A percentile compares a stretch with the other conserved stretches of the same genome.
Conservation (phyloP, 2,113 vertebrate species). For the western clawed frog (Xenopus tropicalis) region DNA sequence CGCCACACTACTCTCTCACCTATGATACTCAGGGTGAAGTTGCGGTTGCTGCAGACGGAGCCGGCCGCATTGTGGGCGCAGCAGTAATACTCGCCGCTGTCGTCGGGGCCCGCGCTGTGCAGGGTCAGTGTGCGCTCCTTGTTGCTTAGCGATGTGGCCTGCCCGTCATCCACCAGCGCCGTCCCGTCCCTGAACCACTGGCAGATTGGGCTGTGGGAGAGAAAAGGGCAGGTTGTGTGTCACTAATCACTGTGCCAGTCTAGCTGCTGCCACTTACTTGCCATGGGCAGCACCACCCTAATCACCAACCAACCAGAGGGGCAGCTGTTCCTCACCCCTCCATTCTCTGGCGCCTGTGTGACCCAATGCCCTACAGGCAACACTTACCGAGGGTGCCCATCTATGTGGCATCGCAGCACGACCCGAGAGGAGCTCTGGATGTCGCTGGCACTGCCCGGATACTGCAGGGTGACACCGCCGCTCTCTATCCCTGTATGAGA, state of each 20-base stretch:
- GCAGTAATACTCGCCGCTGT: constrained; percentile 88
- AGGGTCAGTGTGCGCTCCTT: constrained; percentile 87
- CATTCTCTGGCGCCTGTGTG: no score
- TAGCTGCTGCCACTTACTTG: no score
- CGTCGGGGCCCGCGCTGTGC: constrained; percentile 68
- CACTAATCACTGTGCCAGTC: no score
- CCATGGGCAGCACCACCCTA: no score
- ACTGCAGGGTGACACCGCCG: constrained; percentile 81
- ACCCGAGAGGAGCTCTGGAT: constrained; percentile 83
- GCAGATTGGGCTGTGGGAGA: constrained; percentile 72
- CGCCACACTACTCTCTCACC: no score
- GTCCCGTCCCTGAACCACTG: constrained; percentile 86
- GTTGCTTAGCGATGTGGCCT: constrained; percentile 77
- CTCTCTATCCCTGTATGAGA: constrained; percentile 74
- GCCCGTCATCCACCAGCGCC: constrained; percentile 63
- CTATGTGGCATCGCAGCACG: constrained; percentile 84
- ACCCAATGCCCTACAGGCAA: no score
- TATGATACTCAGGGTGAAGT: constrained; percentile 85
- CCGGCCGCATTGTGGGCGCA: constrained; percentile 84
- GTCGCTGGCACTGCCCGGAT: constrained; percentile 73
- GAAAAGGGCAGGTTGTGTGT: not conserved
- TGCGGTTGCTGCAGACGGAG: constrained; percentile 80
- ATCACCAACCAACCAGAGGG: no score
- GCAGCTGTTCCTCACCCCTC: no score
- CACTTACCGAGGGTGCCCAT: constrained; percentile 93